Evolutionary conservation across 1,140 invertebrate genomes (phyloP), one percentile per base, ranked within the genome.

Genomic region (Lepidurus apus): DNA sequence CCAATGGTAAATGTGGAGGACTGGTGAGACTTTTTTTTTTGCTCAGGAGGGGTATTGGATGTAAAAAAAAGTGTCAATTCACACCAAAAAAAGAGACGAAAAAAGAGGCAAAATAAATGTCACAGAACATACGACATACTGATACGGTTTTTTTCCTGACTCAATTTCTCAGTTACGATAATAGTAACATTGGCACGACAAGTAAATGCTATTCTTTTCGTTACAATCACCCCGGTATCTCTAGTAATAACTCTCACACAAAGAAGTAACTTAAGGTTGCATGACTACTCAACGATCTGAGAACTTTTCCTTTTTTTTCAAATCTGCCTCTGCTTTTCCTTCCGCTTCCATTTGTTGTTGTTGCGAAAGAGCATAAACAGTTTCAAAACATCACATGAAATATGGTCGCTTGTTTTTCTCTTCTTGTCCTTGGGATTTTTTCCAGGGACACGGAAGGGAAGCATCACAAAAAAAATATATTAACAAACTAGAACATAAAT

Each of bases 61-160:
- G 53, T 21, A 65, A 65, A 47, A 34, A 34, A 65, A 21, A 65
- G 13, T 65, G n/a, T 7, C 21, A 13, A 65, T 65, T 65, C 21
- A n/a, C 17, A 65, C n/a, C 0, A 17, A n/a, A 65, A 65, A 65
- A 17, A 65, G 13, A 13, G 17, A 65, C 21, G 6, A 65, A 65
- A 65, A 65, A 65, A 65, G 21, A 7, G 3, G 13, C 17, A 9
- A 65, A 65, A 65, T 21, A 65, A n/a, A 21, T 65, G 6, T 65
- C 53, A 65, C 53, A 65, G 13, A 65, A 21, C 53, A 65, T 17
- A 65, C 53, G 13, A 65, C 53, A 65, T 65, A 65, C 53, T 65
- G 53, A 65, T 65, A 65, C 53, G 53, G 53, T 65, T 21, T 65
- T 21, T 65, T n/a, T 65, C 53, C n/a, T 65, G 53, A 65, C 53